phyloP scores from a whole-genome alignment of 2,797 vertebrate genomes.

The Neoniphon sammara region DNA sequence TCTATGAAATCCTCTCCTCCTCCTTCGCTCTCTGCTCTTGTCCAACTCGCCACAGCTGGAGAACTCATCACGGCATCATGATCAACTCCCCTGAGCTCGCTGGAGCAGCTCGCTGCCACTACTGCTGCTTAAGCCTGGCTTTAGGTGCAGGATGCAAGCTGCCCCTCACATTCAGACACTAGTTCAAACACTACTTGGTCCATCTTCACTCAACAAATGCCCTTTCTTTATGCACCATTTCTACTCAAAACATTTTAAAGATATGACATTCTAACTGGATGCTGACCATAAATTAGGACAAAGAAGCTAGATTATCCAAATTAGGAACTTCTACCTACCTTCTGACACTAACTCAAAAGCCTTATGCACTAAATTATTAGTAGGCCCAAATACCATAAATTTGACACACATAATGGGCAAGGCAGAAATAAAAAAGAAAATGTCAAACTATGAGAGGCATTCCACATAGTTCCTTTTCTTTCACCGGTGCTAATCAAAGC shows the following conservation, averaged over 20 bases:
- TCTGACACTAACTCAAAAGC: not conserved
- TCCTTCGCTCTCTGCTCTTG: slow-evolving; percentile 28
- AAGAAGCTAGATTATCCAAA: slow-evolving; percentile 9
- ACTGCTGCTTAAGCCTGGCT: slow-evolving; percentile 36
- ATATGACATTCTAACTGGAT: slow-evolving; percentile 17
- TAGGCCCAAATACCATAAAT: no score
- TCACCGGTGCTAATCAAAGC: not conserved
- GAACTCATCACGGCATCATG: slow-evolving; percentile 75
- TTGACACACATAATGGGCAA: no score
- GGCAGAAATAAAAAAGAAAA: no score
- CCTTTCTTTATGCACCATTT: slow-evolving; percentile 22
- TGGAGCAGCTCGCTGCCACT: slow-evolving; percentile 43
- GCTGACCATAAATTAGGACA: slow-evolving; percentile 7
- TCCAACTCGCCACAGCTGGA: slow-evolving; percentile 77
- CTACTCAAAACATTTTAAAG: slow-evolving; percentile 23
- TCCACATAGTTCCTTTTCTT: not conserved
- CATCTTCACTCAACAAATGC: slow-evolving; percentile 42
- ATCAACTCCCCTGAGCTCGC: slow-evolving; percentile 45
- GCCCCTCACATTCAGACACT: slow-evolving; percentile 44
- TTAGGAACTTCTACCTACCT: slow-evolving; percentile 19
- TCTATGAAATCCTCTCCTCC: slow-evolving; percentile 55
- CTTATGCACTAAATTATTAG: no score
- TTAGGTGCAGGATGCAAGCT: slow-evolving; percentile 35
- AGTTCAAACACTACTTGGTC: slow-evolving; percentile 51
- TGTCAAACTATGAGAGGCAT: slow-evolving; percentile 1